Evolutionary conservation across 2,113 vertebrate genomes (phyloP).

Genomic region (Barbus barbus): DNA sequence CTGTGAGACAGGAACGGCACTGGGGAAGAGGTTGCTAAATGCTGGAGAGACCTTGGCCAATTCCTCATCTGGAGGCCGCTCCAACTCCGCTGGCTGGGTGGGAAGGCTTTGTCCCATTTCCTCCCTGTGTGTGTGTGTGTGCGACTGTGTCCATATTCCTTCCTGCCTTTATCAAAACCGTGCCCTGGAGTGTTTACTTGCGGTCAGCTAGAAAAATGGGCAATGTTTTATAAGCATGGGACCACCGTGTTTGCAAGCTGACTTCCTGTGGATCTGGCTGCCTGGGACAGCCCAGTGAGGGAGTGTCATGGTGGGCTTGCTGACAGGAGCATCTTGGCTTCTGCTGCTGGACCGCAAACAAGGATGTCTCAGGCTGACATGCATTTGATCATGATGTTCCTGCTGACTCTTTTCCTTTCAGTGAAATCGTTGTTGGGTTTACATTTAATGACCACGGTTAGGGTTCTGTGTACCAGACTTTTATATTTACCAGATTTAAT

Average conservation of each 20-base stretch:
- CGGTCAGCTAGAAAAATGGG: conserved; percentile 63
- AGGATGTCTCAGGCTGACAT: conserved; percentile 44
- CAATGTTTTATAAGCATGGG: conserved; percentile 79
- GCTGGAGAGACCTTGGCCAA: conserved; percentile 49
- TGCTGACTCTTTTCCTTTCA: conserved; percentile 8
- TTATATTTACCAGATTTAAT: neutral
- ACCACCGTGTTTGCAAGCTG: conserved; percentile 78
- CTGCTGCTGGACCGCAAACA: conserved; percentile 59
- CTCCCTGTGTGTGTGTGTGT: conserved; percentile 52
- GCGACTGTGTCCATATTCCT: conserved; percentile 39
- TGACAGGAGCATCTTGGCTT: conserved; percentile 67
- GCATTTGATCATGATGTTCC: neutral
- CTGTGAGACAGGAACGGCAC: conserved; percentile 53
- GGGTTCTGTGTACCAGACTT: neutral
- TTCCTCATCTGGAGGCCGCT: conserved; percentile 44
- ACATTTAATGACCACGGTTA: neutral
- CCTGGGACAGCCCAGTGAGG: conserved; percentile 30
- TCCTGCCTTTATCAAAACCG: conserved; percentile 58
- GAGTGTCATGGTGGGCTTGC: conserved; percentile 54
- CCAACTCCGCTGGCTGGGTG: conserved; percentile 51
- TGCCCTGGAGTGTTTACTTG: conserved; percentile 72
- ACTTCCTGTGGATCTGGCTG: conserved; percentile 68
- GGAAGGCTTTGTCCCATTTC: conserved; percentile 49
- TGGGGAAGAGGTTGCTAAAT: conserved; percentile 57
- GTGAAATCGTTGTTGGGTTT: neutral